phyloP scores from a whole-genome alignment of 2,797 vertebrate genomes.

The Urosaurus nigricauda region DNA sequence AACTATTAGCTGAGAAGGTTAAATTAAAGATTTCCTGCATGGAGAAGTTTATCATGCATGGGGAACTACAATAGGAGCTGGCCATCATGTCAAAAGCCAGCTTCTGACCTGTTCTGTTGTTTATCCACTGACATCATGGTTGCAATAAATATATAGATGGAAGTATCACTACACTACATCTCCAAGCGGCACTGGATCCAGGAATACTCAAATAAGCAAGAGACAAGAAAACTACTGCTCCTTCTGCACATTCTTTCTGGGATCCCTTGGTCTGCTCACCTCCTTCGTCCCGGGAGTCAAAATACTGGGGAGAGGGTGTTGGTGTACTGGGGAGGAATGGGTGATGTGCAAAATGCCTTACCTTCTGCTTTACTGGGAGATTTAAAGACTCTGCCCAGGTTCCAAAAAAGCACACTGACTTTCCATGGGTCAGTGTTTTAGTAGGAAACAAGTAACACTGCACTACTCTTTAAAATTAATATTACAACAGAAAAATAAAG shows the following conservation, averaged over 20 bases:
- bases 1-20: background rate
- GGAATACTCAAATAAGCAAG: background rate
- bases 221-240: background rate
- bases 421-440: background rate
- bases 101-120: background rate
- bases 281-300: background rate
- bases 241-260: background rate
- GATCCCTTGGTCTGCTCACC: background rate
- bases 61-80: background rate
- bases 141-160: background rate
- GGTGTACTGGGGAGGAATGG: background rate
- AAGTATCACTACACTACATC: background rate
- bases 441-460: conserved; percentile 37
- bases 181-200: too few relatives aligned
- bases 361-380: background rate
- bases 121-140: background rate
- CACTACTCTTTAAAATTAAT: background rate
- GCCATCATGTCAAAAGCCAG: background rate
- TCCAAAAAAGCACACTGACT: too few relatives aligned
- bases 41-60: background rate
- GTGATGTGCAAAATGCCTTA: background rate
- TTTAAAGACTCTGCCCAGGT: background rate
- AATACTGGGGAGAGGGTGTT: background rate
- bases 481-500: conserved; percentile 18
- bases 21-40: background rate